A percentile compares a stretch with the other conserved stretches of the same genome.
phyloP scores from a whole-genome alignment of 2,113 vertebrate genomes.

The Ameiurus melas region DNA sequence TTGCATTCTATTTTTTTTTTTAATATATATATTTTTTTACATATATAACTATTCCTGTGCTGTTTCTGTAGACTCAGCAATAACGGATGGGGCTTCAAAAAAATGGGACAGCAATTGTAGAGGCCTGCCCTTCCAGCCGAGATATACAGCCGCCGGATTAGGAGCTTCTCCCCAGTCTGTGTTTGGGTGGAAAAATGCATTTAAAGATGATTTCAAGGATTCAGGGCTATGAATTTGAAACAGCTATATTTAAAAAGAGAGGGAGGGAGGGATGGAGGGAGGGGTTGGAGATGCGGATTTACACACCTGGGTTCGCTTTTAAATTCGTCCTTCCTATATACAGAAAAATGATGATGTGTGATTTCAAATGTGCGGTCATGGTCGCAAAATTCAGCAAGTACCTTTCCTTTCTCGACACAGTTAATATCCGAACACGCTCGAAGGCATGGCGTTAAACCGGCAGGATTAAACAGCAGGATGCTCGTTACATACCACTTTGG shows the following conservation, averaged over 20 bases:
- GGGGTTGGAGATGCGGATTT: neutral
- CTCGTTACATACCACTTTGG: no score
- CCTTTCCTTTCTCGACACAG: neutral
- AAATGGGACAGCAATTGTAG: conserved; percentile 51
- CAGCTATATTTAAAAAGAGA: neutral
- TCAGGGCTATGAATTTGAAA: neutral
- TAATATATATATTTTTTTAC: no score
- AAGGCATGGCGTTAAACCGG: neutral
- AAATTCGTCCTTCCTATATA: neutral
- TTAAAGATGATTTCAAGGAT: conserved; percentile 2
- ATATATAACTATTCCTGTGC: conserved; percentile 73
- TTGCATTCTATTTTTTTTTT: conserved; percentile 69
- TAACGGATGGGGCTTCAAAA: conserved; percentile 63
- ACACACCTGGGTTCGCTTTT: neutral
- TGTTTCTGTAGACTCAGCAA: conserved; percentile 74
- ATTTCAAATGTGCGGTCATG: neutral
- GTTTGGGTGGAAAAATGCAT: conserved; percentile 26
- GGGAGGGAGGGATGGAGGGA: neutral
- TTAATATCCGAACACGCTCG: neutral
- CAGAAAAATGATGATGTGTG: neutral
- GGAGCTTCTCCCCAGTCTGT: conserved; percentile 37
- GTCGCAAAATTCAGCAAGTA: neutral
- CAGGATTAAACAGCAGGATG: neutral
- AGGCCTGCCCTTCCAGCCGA: conserved; percentile 23
- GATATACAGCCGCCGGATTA: conserved; percentile 24